Evolutionary conservation across 2,888 invertebrate species (phyloP), one percentile per base, ranked within the genome.

Genomic region (Arrhopalites spinosus): DNA sequence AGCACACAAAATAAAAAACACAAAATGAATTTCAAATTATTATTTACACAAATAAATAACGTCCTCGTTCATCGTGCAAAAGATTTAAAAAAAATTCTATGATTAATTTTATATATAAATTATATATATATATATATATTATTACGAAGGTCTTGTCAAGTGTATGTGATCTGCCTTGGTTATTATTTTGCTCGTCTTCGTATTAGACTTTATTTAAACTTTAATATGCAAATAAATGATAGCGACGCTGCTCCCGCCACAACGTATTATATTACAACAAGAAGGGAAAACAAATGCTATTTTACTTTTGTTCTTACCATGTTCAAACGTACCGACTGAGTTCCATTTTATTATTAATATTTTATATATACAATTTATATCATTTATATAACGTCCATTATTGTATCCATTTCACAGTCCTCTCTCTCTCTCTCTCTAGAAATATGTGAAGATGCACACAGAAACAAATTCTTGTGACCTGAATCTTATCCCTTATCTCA

Each of bases 81-180:
- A 59, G 20, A 63, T 5, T 29, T 29, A 20, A 30, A 29, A 23
- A 5, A 25, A 15, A 25, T 63, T 30, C 15, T 27, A 29, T 63
- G 30, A 30, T 29, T 30, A 29, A 25, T 59, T 59, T 59, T 59
- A 59, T 25, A 59, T 13, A 59, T 20, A 59, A 59, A 11, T 11
- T 45, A 45, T n/a, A 45, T 45, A 45, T 45, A 45, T 45, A 45
- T 45, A 45, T 20, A 50, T 3, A 17, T 50, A 3, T 50, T n/a
- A 3, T n/a, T 50, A 50, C 5, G 8, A 47, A 27, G 47, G 50
- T 56, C 70, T 70, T 70, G 70, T 70, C 70, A 70, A 71, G 72
- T 59, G 47, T 36, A 63, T 72, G 63, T 72, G 72, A 72, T 72
- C 59, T 72, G 70, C 20, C 59, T 59, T 59, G 59, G 36, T 70